Percentiles rank a stretch among this genome's conserved stretches.
These are phyloP conservation scores for Allygus modestus DNA, from an alignment of 2,888 invertebrate genomes.

Conservation along the genomic window DNA sequence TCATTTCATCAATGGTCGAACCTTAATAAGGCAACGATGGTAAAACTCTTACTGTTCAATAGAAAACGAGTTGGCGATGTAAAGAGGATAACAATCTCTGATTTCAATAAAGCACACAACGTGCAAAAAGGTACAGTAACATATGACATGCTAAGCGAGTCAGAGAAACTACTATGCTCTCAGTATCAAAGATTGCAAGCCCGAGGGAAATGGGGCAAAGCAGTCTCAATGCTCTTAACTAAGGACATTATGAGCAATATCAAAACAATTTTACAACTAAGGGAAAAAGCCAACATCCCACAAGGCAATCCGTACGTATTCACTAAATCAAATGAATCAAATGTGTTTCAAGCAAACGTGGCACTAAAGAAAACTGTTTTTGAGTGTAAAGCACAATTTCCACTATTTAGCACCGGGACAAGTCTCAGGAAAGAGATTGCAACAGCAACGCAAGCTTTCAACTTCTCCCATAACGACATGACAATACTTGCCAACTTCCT, in stretches of 20 bases:
- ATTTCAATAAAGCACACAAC: neutral
- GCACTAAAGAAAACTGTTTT: too few species aligned
- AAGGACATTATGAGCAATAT: neutral
- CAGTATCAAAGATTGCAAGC: neutral
- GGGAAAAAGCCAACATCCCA: too few species aligned
- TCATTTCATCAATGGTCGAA: neutral
- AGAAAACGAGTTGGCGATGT: slow-evolving; percentile 2
- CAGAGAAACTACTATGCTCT: neutral
- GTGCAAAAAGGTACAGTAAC: neutral
- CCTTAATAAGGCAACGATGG: neutral
- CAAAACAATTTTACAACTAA: neutral
- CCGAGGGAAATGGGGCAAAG: slow-evolving; percentile 19
- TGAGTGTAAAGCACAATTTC: too few species aligned
- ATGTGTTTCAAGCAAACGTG: too few species aligned
- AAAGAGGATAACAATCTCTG: neutral
- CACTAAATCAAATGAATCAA: too few species aligned
- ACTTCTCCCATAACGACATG: too few species aligned
- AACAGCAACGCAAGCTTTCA: too few species aligned
- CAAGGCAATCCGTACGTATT: too few species aligned
- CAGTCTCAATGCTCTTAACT: slow-evolving; percentile 16
- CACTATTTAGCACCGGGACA: too few species aligned
- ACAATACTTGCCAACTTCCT: too few species aligned
- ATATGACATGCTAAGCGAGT: neutral
- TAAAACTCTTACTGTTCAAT: neutral
- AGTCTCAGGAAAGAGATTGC: too few species aligned